Percentiles rank a stretch among this genome's conserved stretches.
Conservation (phyloP, 2,113 vertebrate genomes). For the Plotosus lineatus region DNA sequence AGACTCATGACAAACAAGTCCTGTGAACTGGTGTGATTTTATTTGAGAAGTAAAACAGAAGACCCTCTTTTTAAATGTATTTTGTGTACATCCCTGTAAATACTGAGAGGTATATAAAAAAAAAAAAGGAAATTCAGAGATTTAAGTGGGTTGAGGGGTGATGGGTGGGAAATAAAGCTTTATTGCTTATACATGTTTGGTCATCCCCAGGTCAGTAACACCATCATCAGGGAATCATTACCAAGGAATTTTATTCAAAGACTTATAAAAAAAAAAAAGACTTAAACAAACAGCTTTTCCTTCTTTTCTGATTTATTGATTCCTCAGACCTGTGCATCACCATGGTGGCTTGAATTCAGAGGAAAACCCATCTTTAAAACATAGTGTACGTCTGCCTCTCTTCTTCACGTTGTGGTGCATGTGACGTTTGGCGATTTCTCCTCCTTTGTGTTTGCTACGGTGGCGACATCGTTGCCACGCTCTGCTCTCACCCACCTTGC, state of each 20-base stretch:
- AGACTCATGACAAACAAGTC: conserved; percentile 57
- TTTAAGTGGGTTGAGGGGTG: conserved; percentile 64
- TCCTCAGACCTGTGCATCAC: conserved; percentile 61
- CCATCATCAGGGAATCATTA: conserved; percentile 58
- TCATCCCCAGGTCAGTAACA: conserved; percentile 57
- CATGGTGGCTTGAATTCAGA: conserved; percentile 55
- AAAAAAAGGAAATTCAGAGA: conserved; percentile 68
- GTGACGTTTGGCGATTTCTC: conserved; percentile 69
- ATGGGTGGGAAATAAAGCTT: conserved; percentile 59
- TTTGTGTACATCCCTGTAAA: conserved; percentile 83
- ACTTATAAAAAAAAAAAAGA: conserved; percentile 32
- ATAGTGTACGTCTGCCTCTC: conserved; percentile 63
- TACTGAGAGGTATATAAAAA: conserved; percentile 69
- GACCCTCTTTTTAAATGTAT: conserved; percentile 77
- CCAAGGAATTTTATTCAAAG: conserved; percentile 54
- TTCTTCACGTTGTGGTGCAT: conserved; percentile 75
- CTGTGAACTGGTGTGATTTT: conserved; percentile 56
- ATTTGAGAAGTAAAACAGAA: conserved; percentile 51
- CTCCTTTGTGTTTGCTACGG: conserved; percentile 62
- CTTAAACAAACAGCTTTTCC: conserved; percentile 51
- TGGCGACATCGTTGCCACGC: conserved; percentile 34
- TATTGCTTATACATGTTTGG: conserved; percentile 61
- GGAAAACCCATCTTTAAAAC: conserved; percentile 55
- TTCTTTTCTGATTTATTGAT: conserved; percentile 58
- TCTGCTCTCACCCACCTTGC: conserved; percentile 27